Percentiles rank a stretch among this genome's conserved stretches.
phyloP scores from a whole-genome alignment of 2,113 vertebrate genomes.

The Thermophis baileyi region DNA sequence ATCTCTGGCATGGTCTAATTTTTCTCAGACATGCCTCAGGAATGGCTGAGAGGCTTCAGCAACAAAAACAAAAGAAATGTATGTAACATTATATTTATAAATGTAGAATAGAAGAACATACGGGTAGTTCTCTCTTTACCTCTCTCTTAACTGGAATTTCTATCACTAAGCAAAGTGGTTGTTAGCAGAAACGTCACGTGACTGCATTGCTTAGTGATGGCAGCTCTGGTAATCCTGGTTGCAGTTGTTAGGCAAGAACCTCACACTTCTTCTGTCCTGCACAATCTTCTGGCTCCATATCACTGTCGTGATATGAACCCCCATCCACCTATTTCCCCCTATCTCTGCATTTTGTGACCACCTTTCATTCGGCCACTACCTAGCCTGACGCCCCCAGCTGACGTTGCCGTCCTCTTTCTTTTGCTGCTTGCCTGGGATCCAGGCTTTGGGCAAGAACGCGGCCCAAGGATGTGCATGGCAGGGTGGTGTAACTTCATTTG shows the following conservation, averaged over 20 bases:
- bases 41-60: not conserved
- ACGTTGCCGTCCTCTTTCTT: not conserved
- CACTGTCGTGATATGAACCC: not conserved
- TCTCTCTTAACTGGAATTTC: not conserved
- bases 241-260: not conserved
- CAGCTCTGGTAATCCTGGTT: not conserved
- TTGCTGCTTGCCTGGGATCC: not conserved
- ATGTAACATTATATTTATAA: not conserved
- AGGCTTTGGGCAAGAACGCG: not conserved
- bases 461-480: not conserved
- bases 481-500: not conserved
- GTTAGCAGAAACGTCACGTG: not conserved
- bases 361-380: not conserved
- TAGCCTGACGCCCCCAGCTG: not conserved
- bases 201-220: not conserved
- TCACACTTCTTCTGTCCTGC: not conserved
- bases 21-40: not conserved
- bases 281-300: not conserved
- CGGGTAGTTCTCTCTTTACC: not conserved
- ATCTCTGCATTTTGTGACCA: not conserved
- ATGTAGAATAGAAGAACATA: not conserved
- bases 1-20: not conserved
- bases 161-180: not conserved
- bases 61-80: not conserved
- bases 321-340: not conserved